Conservation (phyloP, 2,888 invertebrate species). For the Abrostola triplasia region DNA sequence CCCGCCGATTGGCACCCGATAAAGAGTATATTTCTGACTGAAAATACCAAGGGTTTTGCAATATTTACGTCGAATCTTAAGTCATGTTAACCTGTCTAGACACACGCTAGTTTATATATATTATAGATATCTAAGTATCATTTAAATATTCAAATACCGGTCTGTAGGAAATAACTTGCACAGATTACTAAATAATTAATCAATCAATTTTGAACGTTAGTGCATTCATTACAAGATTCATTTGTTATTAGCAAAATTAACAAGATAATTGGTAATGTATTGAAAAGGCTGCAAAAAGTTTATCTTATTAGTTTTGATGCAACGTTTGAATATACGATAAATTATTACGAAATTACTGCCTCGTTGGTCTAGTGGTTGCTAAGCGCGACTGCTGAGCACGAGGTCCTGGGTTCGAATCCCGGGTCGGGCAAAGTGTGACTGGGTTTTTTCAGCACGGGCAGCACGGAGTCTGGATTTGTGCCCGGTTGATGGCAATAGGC, state of each 20-base stretch:
- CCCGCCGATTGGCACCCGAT: too few species aligned
- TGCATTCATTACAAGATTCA: not conserved
- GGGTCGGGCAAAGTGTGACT: too few species aligned
- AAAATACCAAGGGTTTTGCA: too few species aligned
- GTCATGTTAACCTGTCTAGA: conserved; percentile 9
- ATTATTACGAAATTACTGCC: not conserved
- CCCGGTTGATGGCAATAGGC: too few species aligned
- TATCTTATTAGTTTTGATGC: conserved; percentile 6
- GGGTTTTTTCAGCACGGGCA: too few species aligned
- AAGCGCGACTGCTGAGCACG: too few species aligned
- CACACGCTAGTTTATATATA: conserved; percentile 11
- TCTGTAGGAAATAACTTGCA: not conserved
- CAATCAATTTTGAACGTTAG: not conserved
- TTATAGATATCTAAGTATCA: conserved; percentile 12
- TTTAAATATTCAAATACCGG: conserved; percentile 26
- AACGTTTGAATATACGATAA: not conserved
- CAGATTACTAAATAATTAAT: conserved; percentile 17
- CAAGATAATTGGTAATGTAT: too few species aligned
- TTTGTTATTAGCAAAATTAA: not conserved
- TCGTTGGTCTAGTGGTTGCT: too few species aligned
- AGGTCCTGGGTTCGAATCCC: too few species aligned
- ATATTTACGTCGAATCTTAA: conserved; percentile 12
- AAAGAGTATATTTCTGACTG: too few species aligned
- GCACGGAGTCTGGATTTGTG: too few species aligned
- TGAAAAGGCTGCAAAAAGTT: not conserved